Evolutionary conservation across 2,113 vertebrate species (phyloP).

Genomic region (Elephas maximus): DNA sequence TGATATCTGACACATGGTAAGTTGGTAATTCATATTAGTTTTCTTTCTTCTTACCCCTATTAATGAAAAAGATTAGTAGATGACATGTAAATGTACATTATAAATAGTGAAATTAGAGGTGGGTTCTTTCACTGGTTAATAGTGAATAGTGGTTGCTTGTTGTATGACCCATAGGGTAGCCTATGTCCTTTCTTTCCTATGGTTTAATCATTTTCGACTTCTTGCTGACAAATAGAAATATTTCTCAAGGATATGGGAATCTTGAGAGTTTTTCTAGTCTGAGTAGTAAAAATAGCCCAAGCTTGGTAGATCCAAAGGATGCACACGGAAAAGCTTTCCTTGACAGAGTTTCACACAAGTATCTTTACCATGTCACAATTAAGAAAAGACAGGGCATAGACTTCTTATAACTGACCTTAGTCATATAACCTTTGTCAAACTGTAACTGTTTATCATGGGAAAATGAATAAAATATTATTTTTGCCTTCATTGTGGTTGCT

Average conservation of each 20-base stretch:
- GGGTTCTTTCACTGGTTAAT: conserved; percentile 11
- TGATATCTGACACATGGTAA: neutral
- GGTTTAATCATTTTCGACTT: neutral
- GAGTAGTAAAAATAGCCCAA: neutral
- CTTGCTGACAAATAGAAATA: neutral
- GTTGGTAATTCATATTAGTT: neutral
- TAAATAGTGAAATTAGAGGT: neutral
- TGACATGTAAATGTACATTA: neutral
- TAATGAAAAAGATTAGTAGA: neutral
- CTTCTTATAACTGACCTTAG: neutral
- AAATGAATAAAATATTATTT: neutral
- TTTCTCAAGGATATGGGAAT: neutral
- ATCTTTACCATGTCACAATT: neutral
- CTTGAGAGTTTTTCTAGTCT: neutral
- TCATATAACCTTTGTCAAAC: neutral
- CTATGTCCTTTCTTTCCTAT: neutral
- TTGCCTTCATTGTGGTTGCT: neutral
- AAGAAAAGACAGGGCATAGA: neutral
- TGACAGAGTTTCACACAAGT: neutral
- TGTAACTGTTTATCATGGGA: neutral
- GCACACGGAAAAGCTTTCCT: neutral
- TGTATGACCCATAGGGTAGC: neutral
- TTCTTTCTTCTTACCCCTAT: neutral
- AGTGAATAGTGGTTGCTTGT: conserved; percentile 10
- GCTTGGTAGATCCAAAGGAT: neutral